These are phyloP conservation scores for Lepidothrix coronata DNA, from an alignment of 2,113 vertebrate genomes.

Conservation along the genomic window DNA sequence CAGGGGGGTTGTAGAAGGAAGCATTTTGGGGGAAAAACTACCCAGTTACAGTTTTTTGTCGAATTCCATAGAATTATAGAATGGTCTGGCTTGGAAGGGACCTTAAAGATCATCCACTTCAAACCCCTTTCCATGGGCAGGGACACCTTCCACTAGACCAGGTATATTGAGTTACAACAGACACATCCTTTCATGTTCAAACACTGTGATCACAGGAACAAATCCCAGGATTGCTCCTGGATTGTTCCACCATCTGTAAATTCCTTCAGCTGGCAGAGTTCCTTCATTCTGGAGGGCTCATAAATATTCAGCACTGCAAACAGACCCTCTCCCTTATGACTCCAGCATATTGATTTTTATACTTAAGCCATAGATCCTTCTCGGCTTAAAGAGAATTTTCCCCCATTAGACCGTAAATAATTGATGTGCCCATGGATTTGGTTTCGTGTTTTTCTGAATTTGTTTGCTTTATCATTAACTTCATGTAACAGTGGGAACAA, in stretches of 20 bases:
- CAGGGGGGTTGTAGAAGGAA: neutral
- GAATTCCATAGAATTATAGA: neutral
- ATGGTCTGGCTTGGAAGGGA: neutral
- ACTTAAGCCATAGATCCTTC: neutral
- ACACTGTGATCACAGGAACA: neutral
- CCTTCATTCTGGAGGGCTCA: neutral
- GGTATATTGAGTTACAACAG: neutral
- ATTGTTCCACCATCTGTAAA: neutral
- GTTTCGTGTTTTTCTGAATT: neutral
- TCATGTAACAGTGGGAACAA: neutral
- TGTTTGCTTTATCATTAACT: neutral
- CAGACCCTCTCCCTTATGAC: neutral
- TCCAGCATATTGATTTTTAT: constrained; percentile 7
- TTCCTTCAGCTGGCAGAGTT: neutral
- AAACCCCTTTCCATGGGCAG: neutral
- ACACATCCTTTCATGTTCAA: neutral
- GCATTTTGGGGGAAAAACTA: accelerated
- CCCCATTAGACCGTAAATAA: constrained; percentile 10
- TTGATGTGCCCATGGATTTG: constrained; percentile 2
- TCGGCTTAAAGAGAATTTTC: neutral
- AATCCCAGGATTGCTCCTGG: neutral
- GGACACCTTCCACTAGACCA: neutral
- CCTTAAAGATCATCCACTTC: neutral
- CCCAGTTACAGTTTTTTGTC: neutral
- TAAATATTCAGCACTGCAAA: constrained; percentile 3